Conservation (phyloP, 2,888 invertebrate species). For the Lymantria monacha region DNA sequence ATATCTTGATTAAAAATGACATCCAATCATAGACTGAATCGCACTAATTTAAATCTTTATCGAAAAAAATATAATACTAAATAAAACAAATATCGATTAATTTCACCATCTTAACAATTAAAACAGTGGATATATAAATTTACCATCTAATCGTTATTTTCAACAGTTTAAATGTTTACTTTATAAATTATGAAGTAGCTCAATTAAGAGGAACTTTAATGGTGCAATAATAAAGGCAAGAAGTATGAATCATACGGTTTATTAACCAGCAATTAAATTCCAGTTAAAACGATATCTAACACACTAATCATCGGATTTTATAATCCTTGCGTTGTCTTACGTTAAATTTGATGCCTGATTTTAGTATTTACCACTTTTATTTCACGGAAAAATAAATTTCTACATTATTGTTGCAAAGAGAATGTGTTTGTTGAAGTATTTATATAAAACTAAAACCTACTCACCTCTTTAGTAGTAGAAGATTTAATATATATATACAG, state of each 20-base stretch:
- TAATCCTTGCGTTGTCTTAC: slow-evolving; percentile 38
- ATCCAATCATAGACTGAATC: too few relatives aligned
- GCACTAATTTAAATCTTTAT: too few relatives aligned
- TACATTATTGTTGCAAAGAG: too few relatives aligned
- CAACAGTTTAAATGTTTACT: slow-evolving; percentile 29
- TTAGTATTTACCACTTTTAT: slow-evolving; percentile 15
- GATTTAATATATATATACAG: too few relatives aligned
- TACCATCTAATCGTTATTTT: slow-evolving; percentile 14
- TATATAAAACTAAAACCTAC: too few relatives aligned
- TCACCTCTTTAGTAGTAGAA: too few relatives aligned
- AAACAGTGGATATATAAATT: slow-evolving; percentile 22
- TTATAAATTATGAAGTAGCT: slow-evolving; percentile 43
- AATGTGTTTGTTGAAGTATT: too few relatives aligned
- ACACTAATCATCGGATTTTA: slow-evolving; percentile 38
- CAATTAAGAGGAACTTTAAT: slow-evolving; percentile 40
- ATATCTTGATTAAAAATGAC: too few relatives aligned
- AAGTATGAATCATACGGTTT: slow-evolving; percentile 47
- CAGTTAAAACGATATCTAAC: slow-evolving; percentile 29
- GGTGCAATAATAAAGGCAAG: slow-evolving; percentile 20
- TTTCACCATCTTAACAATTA: too few relatives aligned
- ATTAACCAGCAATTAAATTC: slow-evolving; percentile 41
- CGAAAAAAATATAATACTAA: too few relatives aligned
- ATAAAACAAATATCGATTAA: too few relatives aligned
- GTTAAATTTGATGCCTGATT: slow-evolving; percentile 32
- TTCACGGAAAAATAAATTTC: neutral